A percentile compares a stretch with the other conserved stretches of the same genome.
Evolutionary conservation across 2,113 vertebrate genomes (phyloP).

Genomic region (Phodopus roborovskii): DNA sequence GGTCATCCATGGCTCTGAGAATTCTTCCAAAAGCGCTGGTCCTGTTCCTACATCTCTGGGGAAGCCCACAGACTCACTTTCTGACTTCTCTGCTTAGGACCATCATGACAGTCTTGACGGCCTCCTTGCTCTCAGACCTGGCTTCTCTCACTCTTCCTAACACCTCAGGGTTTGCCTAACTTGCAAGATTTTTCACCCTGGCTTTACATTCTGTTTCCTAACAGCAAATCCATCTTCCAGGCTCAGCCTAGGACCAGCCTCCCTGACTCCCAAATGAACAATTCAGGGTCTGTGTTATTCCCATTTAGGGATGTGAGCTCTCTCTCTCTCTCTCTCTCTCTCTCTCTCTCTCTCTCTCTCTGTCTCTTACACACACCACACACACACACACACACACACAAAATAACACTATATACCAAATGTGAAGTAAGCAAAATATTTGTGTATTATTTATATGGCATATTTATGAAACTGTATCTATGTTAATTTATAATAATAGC

Average conservation of each 20-base stretch:
- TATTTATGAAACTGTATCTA: background rate
- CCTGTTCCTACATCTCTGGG: background rate
- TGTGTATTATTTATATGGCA: background rate
- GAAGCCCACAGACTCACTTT: background rate
- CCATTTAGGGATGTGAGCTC: background rate
- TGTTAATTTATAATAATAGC: background rate
- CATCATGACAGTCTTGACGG: background rate
- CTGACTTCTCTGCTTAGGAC: background rate
- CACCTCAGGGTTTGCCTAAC: background rate
- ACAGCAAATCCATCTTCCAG: background rate
- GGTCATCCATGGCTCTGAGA: background rate
- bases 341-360: background rate
- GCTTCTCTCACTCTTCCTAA: background rate
- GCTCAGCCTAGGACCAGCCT: background rate
- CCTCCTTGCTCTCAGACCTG: background rate
- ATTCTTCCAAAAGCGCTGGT: background rate
- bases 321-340: background rate
- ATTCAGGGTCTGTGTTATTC: background rate
- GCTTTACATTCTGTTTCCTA: background rate
- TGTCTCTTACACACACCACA: background rate
- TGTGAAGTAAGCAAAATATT: background rate
- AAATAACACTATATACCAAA: background rate
- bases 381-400: background rate
- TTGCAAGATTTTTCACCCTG: conserved; percentile 21
- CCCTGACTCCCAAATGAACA: background rate